These are phyloP conservation scores for Brenthis ino DNA, from an alignment of 2,888 invertebrate genomes.

Conservation along the genomic window DNA sequence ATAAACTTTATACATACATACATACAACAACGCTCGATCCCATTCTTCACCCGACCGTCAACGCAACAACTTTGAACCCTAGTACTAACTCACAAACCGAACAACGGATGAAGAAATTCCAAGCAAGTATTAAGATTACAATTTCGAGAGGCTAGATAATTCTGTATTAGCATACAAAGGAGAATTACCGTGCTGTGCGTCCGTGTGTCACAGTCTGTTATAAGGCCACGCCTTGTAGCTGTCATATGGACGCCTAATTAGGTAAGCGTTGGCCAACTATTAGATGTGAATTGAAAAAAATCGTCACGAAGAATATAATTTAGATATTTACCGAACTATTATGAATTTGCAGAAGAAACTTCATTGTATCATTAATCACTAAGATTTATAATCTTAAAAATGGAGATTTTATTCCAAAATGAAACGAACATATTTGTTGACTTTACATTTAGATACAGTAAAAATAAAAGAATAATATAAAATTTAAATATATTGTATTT, in stretches of 20 bases:
- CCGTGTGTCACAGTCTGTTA: constrained; percentile 72
- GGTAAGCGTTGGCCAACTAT: constrained; percentile 64
- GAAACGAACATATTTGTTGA: no score
- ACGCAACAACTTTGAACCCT: constrained; percentile 23
- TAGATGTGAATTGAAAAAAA: constrained; percentile 34
- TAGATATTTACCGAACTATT: constrained; percentile 1
- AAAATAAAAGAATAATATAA: neutral
- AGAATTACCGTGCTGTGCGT: constrained; percentile 76
- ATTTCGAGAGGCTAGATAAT: constrained; percentile 81
- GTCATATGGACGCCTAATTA: constrained; percentile 79
- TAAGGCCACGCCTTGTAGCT: constrained; percentile 78
- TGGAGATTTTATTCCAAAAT: no score
- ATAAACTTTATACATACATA: no score
- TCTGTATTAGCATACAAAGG: constrained; percentile 82
- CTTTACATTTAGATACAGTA: no score
- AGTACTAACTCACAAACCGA: constrained; percentile 49
- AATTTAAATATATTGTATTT: neutral
- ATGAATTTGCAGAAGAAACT: neutral
- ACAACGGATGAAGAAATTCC: constrained; percentile 80
- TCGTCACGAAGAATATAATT: constrained; percentile 16
- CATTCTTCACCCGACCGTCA: constrained; percentile 20
- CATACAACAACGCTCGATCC: constrained; percentile 3
- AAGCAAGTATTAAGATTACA: constrained; percentile 78
- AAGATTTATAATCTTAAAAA: no score
- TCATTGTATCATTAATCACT: no score